A percentile compares a stretch with the other conserved stretches of the same genome.
Evolutionary conservation across 2,113 vertebrate species (phyloP).

Genomic region (Zingel zingel): DNA sequence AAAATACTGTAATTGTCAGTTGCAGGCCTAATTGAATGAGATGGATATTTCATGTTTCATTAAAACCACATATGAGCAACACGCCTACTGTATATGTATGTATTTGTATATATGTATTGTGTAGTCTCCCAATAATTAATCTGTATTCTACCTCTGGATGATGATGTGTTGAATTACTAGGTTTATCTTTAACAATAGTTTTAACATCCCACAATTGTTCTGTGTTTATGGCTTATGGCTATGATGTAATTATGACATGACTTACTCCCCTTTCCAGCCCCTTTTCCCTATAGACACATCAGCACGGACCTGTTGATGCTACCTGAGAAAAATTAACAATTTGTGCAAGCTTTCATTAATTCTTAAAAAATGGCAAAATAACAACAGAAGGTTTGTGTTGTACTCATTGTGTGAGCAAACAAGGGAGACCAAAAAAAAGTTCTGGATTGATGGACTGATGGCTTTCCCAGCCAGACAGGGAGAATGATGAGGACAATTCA

Average conservation of each 20-base stretch:
- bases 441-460: background rate
- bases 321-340: background rate
- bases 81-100: too few species aligned
- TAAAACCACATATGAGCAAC: too few species aligned
- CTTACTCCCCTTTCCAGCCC: background rate
- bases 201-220: background rate
- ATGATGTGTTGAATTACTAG: background rate
- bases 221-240: background rate
- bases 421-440: background rate
- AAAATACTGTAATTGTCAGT: background rate
- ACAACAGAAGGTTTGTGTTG: background rate
- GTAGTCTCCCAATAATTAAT: too few species aligned
- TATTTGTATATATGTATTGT: too few species aligned
- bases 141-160: background rate
- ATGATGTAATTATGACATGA: background rate
- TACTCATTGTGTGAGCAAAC: background rate
- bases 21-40: too few species aligned
- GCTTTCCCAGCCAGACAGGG: conserved; percentile 15
- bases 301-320: too few species aligned
- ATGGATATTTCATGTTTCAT: too few species aligned
- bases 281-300: background rate
- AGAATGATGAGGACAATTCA: background rate
- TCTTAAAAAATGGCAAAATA: background rate
- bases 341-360: background rate
- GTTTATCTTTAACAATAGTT: background rate